Percentiles rank a stretch among this genome's conserved stretches.
Evolutionary conservation across 2,888 invertebrate species (phyloP).

Genomic region (Drosophila nigricruria): DNA sequence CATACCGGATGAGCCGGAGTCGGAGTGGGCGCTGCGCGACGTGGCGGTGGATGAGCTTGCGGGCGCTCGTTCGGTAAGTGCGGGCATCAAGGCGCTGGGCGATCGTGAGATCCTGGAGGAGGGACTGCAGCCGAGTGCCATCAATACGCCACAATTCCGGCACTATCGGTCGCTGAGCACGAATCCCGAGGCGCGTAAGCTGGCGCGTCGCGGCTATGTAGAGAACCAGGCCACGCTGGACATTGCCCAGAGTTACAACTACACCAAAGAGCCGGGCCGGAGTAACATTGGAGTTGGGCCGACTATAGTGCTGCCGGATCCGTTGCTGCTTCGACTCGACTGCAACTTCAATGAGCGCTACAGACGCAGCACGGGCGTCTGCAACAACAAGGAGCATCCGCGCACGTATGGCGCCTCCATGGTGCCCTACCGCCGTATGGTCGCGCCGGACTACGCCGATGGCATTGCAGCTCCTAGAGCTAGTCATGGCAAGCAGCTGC

Average conservation of each 20-base stretch:
- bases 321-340: slow-evolving; percentile 68
- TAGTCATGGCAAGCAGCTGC: slow-evolving; percentile 86
- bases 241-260: slow-evolving; percentile 86
- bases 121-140: slow-evolving; percentile 84
- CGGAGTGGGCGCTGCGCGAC: slow-evolving; percentile 68
- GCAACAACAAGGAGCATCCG: slow-evolving; percentile 90
- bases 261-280: slow-evolving; percentile 80
- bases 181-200: slow-evolving; percentile 87
- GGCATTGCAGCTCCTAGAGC: slow-evolving; percentile 89
- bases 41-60: slow-evolving; percentile 49
- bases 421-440: slow-evolving; percentile 89
- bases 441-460: slow-evolving; percentile 91
- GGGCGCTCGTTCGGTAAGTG: slow-evolving; percentile 86
- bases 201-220: slow-evolving; percentile 89
- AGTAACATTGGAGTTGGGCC: slow-evolving; percentile 85
- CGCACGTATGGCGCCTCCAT: slow-evolving; percentile 90
- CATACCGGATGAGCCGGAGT: slow-evolving; percentile 73
- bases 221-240: slow-evolving; percentile 89
- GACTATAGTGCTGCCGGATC: slow-evolving; percentile 74
- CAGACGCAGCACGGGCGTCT: slow-evolving; percentile 90
- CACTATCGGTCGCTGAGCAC: slow-evolving; percentile 91
- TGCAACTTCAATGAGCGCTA: slow-evolving; percentile 87
- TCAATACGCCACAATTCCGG: slow-evolving; percentile 88
- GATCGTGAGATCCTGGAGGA: slow-evolving; percentile 87
- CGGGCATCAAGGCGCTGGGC: slow-evolving; percentile 87